These are phyloP conservation scores for Pachyseris speciosa DNA, from an alignment of 64 coral and sea anemone species.

Conservation along the genomic window DNA sequence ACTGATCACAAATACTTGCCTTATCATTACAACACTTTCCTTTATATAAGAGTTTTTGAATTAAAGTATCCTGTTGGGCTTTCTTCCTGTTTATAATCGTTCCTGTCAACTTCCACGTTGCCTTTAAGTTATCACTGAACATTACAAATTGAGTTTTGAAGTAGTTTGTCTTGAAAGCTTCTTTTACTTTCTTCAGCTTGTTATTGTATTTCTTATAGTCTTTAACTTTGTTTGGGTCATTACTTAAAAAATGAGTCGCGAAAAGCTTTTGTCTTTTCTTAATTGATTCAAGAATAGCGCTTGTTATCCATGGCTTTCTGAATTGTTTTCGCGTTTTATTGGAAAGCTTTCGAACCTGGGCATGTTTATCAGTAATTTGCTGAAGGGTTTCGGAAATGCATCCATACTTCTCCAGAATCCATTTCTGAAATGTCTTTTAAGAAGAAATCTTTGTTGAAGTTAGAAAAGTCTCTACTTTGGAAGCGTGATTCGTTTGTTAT, in stretches of 20 bases:
- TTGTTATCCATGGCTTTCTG: conserved; percentile 42
- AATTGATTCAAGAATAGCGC: conserved; percentile 10
- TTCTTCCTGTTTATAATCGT: conserved; percentile 30
- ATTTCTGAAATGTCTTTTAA: conserved; percentile 29
- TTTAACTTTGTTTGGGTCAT: conserved; percentile 27
- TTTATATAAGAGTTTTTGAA: conserved; percentile 9
- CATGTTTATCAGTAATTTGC: conserved; percentile 44
- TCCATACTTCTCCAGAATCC: conserved; percentile 52
- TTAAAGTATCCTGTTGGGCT: neutral
- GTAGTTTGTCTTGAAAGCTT: conserved; percentile 25
- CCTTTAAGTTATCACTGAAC: neutral
- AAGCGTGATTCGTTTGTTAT: conserved; percentile 4
- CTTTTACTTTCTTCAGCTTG: conserved; percentile 39
- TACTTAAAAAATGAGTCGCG: conserved; percentile 43
- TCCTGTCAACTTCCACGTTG: conserved; percentile 52
- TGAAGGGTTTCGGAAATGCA: neutral
- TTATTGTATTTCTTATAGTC: conserved; percentile 27
- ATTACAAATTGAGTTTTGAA: conserved; percentile 27
- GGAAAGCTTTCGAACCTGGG: neutral
- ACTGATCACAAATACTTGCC: neutral
- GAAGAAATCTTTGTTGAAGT: conserved; percentile 49
- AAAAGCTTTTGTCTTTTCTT: conserved; percentile 47
- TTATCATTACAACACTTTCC: conserved; percentile 15
- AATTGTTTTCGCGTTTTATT: neutral
- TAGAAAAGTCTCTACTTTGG: conserved; percentile 54